Base-by-base conservation (phyloP, 2,113 vertebrate genomes). In the Ceyx melanurus region DNA sequence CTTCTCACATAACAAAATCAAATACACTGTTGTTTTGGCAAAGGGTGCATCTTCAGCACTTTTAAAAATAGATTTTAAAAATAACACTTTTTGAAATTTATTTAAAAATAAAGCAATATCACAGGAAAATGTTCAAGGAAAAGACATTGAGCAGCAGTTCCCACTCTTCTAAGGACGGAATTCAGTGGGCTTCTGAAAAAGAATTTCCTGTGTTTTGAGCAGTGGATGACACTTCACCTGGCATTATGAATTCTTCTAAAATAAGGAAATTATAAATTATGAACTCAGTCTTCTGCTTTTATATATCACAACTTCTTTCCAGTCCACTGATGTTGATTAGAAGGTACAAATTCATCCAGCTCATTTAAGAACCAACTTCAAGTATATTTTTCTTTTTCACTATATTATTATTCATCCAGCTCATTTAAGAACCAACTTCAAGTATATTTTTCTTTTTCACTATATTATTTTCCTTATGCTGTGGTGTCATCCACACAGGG, bases 51-150 rank as follows among this genome's bases (percentile, higher is more conserved):
- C 68, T 88, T 43, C 50, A 64, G 5, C 13, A 40, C n/a, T 61
- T 91, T 67, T 53, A 0, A 48, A 65, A 76, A 45, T 3, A 14
- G 5, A 28, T 74, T 74, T 89, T 33, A 5, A 40, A 92, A 51
- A 12, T 8, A 72, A 57, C 37, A 8, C 0, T 42, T 75, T 71
- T 18, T 0, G 23, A 73, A 58, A 45, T 20, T 4, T 46, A 5
- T 51, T 26, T 57, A 1, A 89, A 84, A 79, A 67, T 29, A 65
- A n/a, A 86, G 10, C 9, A 23, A 51, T 17, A 3, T 43, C 13
- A 6, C 60, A 50, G 31, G 51, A 77, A 86, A 73, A 21, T 1
- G 5, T 57, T 72, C 4, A 61, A 58, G 35, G 22, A 88, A 81
- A 82, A 62, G 8, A 23, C 9, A 80, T 7, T 53, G 40, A 72